phyloP scores from a whole-genome alignment of 2,888 invertebrate genomes.

The Cryptosula pallasiana region DNA sequence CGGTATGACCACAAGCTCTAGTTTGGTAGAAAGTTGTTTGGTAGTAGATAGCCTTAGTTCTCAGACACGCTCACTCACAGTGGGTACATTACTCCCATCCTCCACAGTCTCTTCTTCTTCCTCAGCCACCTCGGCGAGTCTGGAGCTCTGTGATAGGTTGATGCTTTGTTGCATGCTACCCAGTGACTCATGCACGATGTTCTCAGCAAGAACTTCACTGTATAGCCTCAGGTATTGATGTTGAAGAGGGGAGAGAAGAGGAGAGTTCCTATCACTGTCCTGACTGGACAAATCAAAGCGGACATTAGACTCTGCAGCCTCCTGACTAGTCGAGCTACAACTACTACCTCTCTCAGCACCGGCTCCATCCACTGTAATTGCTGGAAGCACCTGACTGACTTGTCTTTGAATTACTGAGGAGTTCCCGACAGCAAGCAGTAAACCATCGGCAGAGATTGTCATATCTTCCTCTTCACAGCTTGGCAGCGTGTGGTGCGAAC shows the following conservation, averaged over 20 bases:
- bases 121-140: neutral
- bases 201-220: conserved; percentile 11
- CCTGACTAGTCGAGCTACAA: neutral
- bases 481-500: neutral
- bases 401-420: neutral
- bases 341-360: neutral
- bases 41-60: no score
- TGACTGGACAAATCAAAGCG: neutral
- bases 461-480: neutral
- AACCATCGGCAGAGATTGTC: neutral
- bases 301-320: neutral
- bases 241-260: neutral
- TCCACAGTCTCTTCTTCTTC: no score
- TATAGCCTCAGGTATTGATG: conserved; percentile 2
- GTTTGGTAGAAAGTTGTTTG: no score
- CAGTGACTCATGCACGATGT: neutral
- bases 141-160: neutral
- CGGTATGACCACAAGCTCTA: no score
- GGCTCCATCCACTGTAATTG: neutral
- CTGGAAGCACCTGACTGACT: neutral
- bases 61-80: no score
- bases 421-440: neutral
- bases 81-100: no score
- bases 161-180: neutral
- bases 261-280: neutral